Evolutionary conservation across 2,113 vertebrate genomes (phyloP).

Genomic region (Thymallus thymallus): DNA sequence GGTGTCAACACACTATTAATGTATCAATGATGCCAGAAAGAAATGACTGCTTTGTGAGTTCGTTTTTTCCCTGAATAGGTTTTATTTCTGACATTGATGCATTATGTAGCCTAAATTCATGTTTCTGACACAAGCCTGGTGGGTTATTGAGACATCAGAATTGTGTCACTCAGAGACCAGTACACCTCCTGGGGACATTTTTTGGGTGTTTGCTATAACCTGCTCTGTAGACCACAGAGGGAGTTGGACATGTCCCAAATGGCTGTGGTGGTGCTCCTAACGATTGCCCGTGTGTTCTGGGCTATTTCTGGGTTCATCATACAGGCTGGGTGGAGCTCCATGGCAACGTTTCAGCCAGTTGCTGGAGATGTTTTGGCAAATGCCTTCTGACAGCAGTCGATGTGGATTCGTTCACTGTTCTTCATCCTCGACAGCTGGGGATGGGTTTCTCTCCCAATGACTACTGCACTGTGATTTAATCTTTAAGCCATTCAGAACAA

Average conservation of each 20-base stretch:
- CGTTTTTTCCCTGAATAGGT: too few relatives aligned
- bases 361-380: conserved; percentile 40
- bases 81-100: too few relatives aligned
- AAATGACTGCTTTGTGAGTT: too few relatives aligned
- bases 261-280: background rate
- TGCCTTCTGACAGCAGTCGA: conserved; percentile 20
- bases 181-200: too few relatives aligned
- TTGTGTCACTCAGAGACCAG: too few relatives aligned
- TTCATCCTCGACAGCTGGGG: conserved; percentile 40
- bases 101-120: too few relatives aligned
- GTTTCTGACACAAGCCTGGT: too few relatives aligned
- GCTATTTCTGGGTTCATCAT: too few relatives aligned
- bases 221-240: conserved; percentile 13
- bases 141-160: too few relatives aligned
- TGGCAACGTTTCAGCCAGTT: conserved; percentile 10
- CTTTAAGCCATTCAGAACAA: conserved; percentile 9
- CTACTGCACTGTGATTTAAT: conserved; percentile 11
- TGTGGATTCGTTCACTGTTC: conserved; percentile 58
- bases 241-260: background rate
- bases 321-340: background rate
- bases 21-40: too few relatives aligned
- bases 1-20: too few relatives aligned
- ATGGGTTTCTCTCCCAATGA: conserved; percentile 21
- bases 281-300: background rate
- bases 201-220: conserved; percentile 9